phyloP scores from a whole-genome alignment of 2,888 invertebrate genomes.

The Limenitis camilla region DNA sequence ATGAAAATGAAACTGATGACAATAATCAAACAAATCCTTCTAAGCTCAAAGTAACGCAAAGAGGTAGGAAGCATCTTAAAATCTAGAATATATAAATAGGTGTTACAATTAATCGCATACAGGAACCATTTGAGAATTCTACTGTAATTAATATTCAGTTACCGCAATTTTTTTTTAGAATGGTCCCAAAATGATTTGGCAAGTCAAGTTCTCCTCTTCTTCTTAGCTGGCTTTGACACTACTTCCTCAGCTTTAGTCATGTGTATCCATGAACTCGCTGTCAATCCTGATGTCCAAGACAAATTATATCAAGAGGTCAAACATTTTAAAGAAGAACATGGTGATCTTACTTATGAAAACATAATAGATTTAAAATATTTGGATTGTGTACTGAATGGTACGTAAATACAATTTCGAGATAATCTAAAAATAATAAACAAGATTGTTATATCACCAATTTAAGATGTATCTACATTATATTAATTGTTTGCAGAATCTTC shows the following conservation, averaged over 20 bases:
- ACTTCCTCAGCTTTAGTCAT: constrained; percentile 50
- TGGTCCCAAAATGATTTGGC: constrained; percentile 55
- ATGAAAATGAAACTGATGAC: constrained; percentile 21
- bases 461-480: not conserved
- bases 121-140: no score
- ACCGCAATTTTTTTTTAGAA: constrained; percentile 38
- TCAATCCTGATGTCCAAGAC: constrained; percentile 57
- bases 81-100: no score
- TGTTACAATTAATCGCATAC: no score
- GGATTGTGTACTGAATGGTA: constrained; percentile 53
- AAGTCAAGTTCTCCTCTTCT: constrained; percentile 63
- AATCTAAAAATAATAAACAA: no score
- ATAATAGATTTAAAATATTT: constrained; percentile 48
- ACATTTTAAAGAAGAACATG: constrained; percentile 33
- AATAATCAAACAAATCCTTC: constrained; percentile 29
- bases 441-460: not conserved
- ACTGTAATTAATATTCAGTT: no score
- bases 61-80: constrained; percentile 30
- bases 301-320: constrained; percentile 52
- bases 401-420: not conserved
- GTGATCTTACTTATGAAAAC: constrained; percentile 39
- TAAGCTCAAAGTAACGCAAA: constrained; percentile 23
- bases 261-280: constrained; percentile 54
- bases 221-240: constrained; percentile 64
- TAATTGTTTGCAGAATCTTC: constrained; percentile 61